Conservation (phyloP, 2,888 invertebrate genomes). For the Eupelmus urozonus region DNA sequence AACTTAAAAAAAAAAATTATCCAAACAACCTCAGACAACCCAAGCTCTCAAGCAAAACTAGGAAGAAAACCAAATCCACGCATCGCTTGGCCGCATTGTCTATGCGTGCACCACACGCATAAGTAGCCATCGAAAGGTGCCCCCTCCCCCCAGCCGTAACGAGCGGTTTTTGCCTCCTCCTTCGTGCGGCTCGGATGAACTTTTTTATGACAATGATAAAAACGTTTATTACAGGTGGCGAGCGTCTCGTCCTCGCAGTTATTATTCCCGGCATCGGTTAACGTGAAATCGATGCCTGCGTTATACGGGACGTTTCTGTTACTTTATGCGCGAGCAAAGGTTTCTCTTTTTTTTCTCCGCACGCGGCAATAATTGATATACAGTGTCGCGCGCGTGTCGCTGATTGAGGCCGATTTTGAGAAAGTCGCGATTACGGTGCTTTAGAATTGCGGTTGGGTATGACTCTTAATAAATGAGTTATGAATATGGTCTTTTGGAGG, state of each 20-base stretch:
- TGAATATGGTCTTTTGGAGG: too few relatives aligned
- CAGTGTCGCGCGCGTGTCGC: background rate
- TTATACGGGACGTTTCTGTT: background rate
- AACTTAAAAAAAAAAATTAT: too few relatives aligned
- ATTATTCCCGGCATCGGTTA: background rate
- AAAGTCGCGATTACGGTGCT: background rate
- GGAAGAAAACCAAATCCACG: too few relatives aligned
- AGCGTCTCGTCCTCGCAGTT: background rate
- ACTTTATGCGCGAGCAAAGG: background rate
- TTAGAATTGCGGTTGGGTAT: too few relatives aligned
- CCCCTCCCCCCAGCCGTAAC: too few relatives aligned
- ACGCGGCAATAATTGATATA: background rate
- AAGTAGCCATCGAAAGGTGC: too few relatives aligned
- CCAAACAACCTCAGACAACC: too few relatives aligned
- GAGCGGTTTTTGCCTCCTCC: background rate
- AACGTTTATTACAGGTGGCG: background rate
- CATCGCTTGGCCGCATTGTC: too few relatives aligned
- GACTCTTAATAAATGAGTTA: too few relatives aligned
- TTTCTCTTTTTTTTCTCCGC: background rate
- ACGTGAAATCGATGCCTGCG: slow-evolving; percentile 36
- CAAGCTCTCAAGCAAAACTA: too few relatives aligned
- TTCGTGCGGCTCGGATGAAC: too few relatives aligned
- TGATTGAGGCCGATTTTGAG: background rate
- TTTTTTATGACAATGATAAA: background rate
- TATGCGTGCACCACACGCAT: too few relatives aligned